A percentile compares a stretch with the other conserved stretches of the same genome.
Evolutionary conservation across 2,797 vertebrate species (phyloP).

Genomic region (Micrastur ruficollis): DNA sequence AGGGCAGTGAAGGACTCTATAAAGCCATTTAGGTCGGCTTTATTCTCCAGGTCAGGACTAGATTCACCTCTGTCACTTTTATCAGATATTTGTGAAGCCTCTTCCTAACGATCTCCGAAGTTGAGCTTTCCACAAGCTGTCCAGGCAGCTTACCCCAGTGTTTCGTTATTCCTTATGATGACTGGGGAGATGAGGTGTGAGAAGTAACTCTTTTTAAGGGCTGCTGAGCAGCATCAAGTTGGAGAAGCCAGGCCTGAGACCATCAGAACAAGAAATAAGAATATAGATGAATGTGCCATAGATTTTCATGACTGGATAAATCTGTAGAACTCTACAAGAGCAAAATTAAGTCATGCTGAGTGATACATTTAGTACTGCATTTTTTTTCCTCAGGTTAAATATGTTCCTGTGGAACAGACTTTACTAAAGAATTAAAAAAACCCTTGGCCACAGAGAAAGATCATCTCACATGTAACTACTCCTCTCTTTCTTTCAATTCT

Average conservation of each 20-base stretch:
- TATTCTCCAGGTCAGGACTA: background rate
- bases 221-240: background rate
- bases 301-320: background rate
- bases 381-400: background rate
- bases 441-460: background rate
- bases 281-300: background rate
- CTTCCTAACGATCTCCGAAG: background rate
- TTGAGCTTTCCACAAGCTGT: background rate
- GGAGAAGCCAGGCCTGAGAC: background rate
- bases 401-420: background rate
- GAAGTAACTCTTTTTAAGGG: background rate
- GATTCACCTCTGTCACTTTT: background rate
- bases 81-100: background rate
- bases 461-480: background rate
- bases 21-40: background rate
- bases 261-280: background rate
- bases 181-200: background rate
- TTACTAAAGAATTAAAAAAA: accelerated
- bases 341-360: background rate
- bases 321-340: background rate
- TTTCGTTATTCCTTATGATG: background rate
- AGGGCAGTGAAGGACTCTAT: background rate
- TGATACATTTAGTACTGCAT: background rate
- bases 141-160: background rate
- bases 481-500: background rate